phyloP scores from a whole-genome alignment of 1,140 invertebrate genomes.

The Aradophagus sp. region DNA sequence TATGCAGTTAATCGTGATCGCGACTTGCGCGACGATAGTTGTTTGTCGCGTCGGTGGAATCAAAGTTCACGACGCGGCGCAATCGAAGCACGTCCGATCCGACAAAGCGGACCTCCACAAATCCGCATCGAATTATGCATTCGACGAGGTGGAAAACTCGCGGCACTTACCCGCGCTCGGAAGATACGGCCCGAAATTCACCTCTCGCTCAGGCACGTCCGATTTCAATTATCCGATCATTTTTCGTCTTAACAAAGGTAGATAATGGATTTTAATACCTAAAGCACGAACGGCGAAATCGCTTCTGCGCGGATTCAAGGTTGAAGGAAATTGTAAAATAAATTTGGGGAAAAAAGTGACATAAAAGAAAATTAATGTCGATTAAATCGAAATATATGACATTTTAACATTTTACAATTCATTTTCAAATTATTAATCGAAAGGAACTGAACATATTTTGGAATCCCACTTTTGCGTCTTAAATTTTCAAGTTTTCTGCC shows the following conservation, averaged over 20 bases:
- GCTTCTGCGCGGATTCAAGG: too few relatives aligned
- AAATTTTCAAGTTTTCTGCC: too few relatives aligned
- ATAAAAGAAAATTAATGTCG: too few relatives aligned
- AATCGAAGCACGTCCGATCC: slow-evolving; percentile 27
- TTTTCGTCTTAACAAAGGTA: slow-evolving; percentile 36
- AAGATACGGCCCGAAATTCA: slow-evolving; percentile 36
- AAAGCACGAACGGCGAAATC: too few relatives aligned
- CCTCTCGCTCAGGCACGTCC: slow-evolving; percentile 20
- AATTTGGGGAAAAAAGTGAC: too few relatives aligned
- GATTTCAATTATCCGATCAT: slow-evolving; percentile 49
- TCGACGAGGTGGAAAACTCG: slow-evolving; percentile 35
- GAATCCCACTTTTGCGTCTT: too few relatives aligned
- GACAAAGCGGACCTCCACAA: slow-evolving; percentile 47
- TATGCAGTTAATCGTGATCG: slow-evolving; percentile 26
- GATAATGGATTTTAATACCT: too few relatives aligned
- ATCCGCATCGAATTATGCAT: slow-evolving; percentile 40
- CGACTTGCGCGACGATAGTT: slow-evolving; percentile 18
- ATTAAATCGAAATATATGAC: too few relatives aligned
- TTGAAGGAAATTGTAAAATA: too few relatives aligned
- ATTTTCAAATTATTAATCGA: too few relatives aligned
- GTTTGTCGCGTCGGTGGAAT: slow-evolving; percentile 27
- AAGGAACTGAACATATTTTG: too few relatives aligned
- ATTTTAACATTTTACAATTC: too few relatives aligned
- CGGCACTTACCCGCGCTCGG: slow-evolving; percentile 21
- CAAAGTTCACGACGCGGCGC: slow-evolving; percentile 28